These are phyloP conservation scores for Spea hammondii DNA, from an alignment of 2,797 vertebrate genomes.

Conservation along the genomic window DNA sequence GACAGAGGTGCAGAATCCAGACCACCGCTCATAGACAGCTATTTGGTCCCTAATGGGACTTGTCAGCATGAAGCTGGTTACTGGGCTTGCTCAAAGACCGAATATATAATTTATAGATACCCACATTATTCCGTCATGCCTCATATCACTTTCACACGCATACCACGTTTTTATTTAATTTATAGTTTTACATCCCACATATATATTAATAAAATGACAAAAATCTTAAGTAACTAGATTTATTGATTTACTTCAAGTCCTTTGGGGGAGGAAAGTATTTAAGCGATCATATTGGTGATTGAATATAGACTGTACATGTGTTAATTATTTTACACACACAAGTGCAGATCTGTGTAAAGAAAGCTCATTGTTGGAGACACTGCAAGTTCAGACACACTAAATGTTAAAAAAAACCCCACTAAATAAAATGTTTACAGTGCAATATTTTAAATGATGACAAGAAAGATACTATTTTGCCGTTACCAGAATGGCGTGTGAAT, in stretches of 20 bases:
- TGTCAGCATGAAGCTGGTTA: too few species aligned
- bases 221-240: not conserved
- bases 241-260: not conserved
- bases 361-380: not conserved
- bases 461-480: slow-evolving; percentile 7
- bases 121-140: too few species aligned
- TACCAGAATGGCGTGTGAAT: not conserved
- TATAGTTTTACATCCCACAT: too few species aligned
- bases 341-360: slow-evolving; percentile 1
- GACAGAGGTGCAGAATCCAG: too few species aligned
- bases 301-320: slow-evolving; percentile 19
- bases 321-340: slow-evolving; percentile 1
- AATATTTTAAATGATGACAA: slow-evolving; percentile 31
- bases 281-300: slow-evolving; percentile 46
- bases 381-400: not conserved
- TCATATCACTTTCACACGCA: too few species aligned
- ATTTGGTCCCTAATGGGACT: too few species aligned
- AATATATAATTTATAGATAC: too few species aligned
- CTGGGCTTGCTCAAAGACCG: too few species aligned
- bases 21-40: too few species aligned
- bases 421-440: slow-evolving; percentile 40
- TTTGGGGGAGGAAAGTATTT: not conserved
- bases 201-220: too few species aligned
- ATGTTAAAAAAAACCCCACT: slow-evolving; percentile 5
- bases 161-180: too few species aligned